Percentiles rank a stretch among this genome's conserved stretches.
Evolutionary conservation across 92 coral and sea anemone species (phyloP).

Genomic region (Porites evermanni): DNA sequence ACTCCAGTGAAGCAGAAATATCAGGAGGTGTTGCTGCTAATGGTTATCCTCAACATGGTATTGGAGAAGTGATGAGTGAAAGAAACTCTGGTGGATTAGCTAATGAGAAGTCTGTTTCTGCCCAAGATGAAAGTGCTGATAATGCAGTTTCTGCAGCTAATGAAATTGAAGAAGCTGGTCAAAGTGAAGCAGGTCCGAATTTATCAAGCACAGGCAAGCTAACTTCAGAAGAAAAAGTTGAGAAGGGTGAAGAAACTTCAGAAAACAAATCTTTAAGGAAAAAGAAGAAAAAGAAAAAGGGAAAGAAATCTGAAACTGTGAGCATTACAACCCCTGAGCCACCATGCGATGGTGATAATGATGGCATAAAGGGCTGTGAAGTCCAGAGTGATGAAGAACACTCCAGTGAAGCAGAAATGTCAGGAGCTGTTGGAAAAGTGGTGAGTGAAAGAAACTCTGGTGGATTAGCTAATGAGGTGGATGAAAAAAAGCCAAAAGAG

Average conservation of each 20-base stretch:
- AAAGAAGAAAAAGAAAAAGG: constrained; percentile 21
- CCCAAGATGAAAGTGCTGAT: background rate
- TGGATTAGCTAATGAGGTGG: background rate
- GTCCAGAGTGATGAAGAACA: background rate
- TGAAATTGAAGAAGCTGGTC: background rate
- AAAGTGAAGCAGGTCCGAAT: background rate
- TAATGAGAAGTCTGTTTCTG: background rate
- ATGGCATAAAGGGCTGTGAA: background rate
- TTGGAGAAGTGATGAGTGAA: background rate
- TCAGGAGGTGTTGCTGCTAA: no score
- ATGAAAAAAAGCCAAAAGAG: background rate
- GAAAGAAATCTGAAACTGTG: constrained; percentile 5
- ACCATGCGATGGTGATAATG: background rate
- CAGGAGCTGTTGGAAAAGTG: background rate
- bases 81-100: background rate
- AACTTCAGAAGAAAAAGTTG: background rate
- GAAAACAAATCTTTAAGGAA: background rate
- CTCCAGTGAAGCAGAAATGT: background rate
- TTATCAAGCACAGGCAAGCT: background rate
- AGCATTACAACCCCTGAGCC: background rate
- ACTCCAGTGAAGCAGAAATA: background rate
- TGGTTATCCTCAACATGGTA: no score
- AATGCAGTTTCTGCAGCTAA: background rate
- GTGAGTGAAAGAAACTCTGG: background rate
- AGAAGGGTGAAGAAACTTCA: background rate